Base-by-base conservation (phyloP, 2,888 invertebrate genomes). In the Plusia festucae region DNA sequence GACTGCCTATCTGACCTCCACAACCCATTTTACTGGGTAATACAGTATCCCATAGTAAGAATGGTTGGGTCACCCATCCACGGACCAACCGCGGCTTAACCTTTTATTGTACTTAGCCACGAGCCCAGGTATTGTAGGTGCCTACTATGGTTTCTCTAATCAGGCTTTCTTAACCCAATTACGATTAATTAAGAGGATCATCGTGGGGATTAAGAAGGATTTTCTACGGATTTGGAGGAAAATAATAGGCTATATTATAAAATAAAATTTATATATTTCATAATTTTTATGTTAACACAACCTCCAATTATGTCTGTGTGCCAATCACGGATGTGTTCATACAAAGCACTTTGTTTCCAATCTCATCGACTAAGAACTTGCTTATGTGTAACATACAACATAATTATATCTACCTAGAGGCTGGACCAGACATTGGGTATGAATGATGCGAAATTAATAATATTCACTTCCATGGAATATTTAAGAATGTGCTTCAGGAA, bases 201-300 rank as follows among this genome's bases (percentile, higher is more conserved):
- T 40, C 40, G n/a, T 34, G 40, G 7, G n/a, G n/a, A n/a, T n/a
- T n/a, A 24, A 24, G 24, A 3, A 40, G 40, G n/a, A 40, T 34
- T 15, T 34, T 15, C 9, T 30, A 34, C 11, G 13, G 11, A 13
- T 34, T 34, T 34, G 34, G 3, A 13, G 13, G 40, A n/a, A 70
- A 66, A 13, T 54, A 30, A 61, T 8, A 58, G 51, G 20, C 8
- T 1, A 15, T 11, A 30, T 46, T 77, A 62, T 76, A 82, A 85
- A 84, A 84, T 84, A 85, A 70, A 83, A 72, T 85, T 80, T 81
- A 81, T 74, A 73, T 84, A 79, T 78, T 82, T 80, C 77, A 76
- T 78, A 85, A 79, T 34, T 34, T 34, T 49, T 49, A 82, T 78
- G 76, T 75, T 73, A 78, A 84, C 85, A 86, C 86, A 85, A 86